Base-by-base conservation (phyloP, 2,888 invertebrate genomes). In the Cryptocheilus praepositus region DNA sequence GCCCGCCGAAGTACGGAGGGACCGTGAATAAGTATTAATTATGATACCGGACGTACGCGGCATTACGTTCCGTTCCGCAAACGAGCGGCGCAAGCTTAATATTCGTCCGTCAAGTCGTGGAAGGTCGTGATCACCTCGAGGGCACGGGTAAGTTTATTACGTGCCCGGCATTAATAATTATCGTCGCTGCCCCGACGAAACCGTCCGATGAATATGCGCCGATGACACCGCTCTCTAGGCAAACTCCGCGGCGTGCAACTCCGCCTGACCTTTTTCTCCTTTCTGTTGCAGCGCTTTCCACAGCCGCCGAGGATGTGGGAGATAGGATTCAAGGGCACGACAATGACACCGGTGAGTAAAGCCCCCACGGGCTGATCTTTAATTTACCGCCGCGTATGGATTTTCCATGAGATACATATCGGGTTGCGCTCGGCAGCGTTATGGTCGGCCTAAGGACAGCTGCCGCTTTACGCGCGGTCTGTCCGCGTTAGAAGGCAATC, bases 331-430 rank as follows among this genome's bases (percentile, higher is more conserved):
- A 80, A 64, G 74, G 78, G 36, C 81, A 82, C 60, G 86, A 87
- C 63, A 87, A 87, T 71, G 85, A 86, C 63, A 85, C 87, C 68
- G 82, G 87, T 86, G 70, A 86, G 87, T 82, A 67, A 68, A 57
- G 46, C 45, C 36, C 28, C 36, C 36, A 36, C 22, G 7, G 44
- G n/a, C 58, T 25, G 28, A 61, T 61, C 67, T 60, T 43, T 59
- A 63, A 54, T n/a, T 59, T 11, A 21, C 44, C 36, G 45, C 53
- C 53, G 28, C 21, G 16, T 43, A 63, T 45, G 62, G 51, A 44
- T 51, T 64, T 57, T 57, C 59, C 54, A 62, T 59, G 59, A 56
- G 52, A 21, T 43, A 56, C 51, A 54, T 58, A 18, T 45, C 58
- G 55, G 15, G 54, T 55, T 54, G 49, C 43, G 8, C 15, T 18